Conservation (phyloP, 2,888 invertebrate species). For the Caenorhabditis japonica region DNA sequence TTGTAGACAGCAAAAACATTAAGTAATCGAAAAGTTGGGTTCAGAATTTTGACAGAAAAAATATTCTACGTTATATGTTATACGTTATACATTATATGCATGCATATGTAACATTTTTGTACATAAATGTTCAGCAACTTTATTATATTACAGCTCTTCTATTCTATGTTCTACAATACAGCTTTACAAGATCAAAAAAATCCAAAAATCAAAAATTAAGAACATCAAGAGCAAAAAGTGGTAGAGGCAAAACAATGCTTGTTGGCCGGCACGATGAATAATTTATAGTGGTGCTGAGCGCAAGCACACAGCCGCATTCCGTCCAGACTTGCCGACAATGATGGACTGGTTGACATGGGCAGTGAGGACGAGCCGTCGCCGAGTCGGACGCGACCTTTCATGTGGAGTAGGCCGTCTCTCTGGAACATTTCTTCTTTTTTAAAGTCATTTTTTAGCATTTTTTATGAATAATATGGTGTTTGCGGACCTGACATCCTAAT, state of each 20-base stretch:
- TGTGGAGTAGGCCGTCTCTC: slow-evolving; percentile 57
- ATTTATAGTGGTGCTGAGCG: slow-evolving; percentile 55
- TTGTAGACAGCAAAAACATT: too few relatives aligned
- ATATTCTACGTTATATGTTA: too few relatives aligned
- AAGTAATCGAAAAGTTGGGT: too few relatives aligned
- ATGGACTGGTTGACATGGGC: slow-evolving; percentile 72
- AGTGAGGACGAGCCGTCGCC: slow-evolving; percentile 57
- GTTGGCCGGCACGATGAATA: slow-evolving; percentile 73
- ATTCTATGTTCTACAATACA: too few relatives aligned
- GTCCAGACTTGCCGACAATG: slow-evolving; percentile 74
- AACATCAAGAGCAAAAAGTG: slow-evolving; percentile 39
- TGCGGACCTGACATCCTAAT: too few relatives aligned
- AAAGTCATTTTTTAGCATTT: slow-evolving; percentile 2
- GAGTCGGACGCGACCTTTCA: slow-evolving; percentile 55
- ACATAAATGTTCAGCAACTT: too few relatives aligned
- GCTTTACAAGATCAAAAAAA: too few relatives aligned
- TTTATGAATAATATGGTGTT: too few relatives aligned
- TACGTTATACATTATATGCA: too few relatives aligned
- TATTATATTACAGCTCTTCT: too few relatives aligned
- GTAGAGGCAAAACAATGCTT: slow-evolving; percentile 64
- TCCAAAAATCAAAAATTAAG: slow-evolving; percentile 50
- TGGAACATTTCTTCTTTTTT: slow-evolving; percentile 32
- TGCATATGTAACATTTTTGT: too few relatives aligned
- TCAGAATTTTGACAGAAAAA: too few relatives aligned
- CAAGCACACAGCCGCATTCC: slow-evolving; percentile 75